Conservation (phyloP, 2,888 invertebrate genomes). For the Eupithecia pulchellata region DNA sequence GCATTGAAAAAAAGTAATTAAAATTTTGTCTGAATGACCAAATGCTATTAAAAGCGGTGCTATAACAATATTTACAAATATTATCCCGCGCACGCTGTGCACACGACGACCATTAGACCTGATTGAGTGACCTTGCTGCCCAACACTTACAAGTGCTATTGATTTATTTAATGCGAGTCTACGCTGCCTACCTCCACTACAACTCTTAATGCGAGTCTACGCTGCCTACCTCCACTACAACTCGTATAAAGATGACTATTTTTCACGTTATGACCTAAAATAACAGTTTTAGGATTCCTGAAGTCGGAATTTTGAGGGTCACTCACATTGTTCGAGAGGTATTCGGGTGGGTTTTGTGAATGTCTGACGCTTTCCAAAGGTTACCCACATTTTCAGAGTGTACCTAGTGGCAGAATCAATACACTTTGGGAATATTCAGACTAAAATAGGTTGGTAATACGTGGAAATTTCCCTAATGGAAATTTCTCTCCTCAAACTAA, state of each 20-base stretch:
- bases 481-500: conserved; percentile 1
- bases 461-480: conserved; percentile 1
- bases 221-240: conserved; percentile 8
- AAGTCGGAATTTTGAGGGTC: conserved; percentile 7
- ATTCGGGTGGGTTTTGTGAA: neutral
- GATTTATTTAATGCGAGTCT: conserved; percentile 21
- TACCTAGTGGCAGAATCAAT: neutral
- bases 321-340: neutral
- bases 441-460: neutral
- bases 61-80: neutral
- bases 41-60: neutral
- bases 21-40: neutral
- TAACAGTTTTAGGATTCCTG: neutral
- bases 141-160: conserved; percentile 39
- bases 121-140: conserved; percentile 34
- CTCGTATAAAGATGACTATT: neutral
- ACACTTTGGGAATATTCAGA: neutral
- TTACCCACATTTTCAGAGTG: neutral
- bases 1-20: neutral
- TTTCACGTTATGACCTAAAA: neutral
- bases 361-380: neutral
- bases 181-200: conserved; percentile 12
- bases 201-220: too few relatives aligned
- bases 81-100: conserved; percentile 7
- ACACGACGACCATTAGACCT: conserved; percentile 22